phyloP scores from a whole-genome alignment of 2,113 vertebrate genomes.

The Synchiropus splendidus region DNA sequence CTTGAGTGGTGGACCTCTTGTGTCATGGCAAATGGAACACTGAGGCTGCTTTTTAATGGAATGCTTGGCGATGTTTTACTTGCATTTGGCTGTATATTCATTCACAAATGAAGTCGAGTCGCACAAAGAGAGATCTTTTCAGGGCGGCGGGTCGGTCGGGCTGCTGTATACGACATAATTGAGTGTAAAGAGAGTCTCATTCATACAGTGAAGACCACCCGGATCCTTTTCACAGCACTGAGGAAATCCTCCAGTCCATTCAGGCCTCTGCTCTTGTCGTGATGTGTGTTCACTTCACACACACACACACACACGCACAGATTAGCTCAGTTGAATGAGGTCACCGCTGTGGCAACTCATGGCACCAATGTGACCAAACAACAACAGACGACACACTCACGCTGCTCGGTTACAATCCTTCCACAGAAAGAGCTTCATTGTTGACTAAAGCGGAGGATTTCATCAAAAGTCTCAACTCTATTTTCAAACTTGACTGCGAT shows the following conservation, averaged over 20 bases:
- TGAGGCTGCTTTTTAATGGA: no score
- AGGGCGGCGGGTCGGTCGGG: no score
- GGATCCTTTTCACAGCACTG: constrained; percentile 24
- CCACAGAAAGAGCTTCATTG: constrained; percentile 46
- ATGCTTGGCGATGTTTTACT: no score
- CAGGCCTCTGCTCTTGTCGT: constrained; percentile 13
- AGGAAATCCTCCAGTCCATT: constrained; percentile 43
- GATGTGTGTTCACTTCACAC: constrained; percentile 8
- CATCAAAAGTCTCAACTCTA: constrained; percentile 1
- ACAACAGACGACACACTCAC: constrained; percentile 4
- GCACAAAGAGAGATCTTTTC: no score
- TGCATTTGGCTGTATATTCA: no score
- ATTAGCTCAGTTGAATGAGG: constrained; percentile 5
- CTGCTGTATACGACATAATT: constrained; percentile 5
- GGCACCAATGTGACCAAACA: constrained; percentile 12
- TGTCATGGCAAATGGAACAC: no score
- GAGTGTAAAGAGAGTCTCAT: constrained; percentile 25
- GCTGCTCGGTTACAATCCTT: constrained; percentile 27
- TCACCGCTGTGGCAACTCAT: constrained; percentile 20
- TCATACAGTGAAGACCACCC: constrained; percentile 28
- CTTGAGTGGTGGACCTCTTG: no score
- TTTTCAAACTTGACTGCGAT: no score
- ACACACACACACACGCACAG: constrained; percentile 14
- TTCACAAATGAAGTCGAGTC: constrained; percentile 25
- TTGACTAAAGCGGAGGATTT: constrained; percentile 17